Evolutionary conservation across 2,888 invertebrate species (phyloP).

Genomic region (Drosophila glabriapex): DNA sequence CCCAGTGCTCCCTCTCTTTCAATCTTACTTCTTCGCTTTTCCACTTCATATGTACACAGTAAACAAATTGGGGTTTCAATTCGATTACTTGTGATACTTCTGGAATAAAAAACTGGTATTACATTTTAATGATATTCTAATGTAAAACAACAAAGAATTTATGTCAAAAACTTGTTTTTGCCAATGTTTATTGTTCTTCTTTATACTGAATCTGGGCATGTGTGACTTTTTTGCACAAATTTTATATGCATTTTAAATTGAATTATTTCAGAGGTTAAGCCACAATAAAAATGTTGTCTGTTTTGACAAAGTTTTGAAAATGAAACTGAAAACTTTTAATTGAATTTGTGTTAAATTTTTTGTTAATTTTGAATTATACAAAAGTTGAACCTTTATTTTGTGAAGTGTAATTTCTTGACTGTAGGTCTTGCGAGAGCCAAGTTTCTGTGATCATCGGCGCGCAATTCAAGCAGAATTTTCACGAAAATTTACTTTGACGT

Average conservation of each 20-base stretch:
- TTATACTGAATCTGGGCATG: not conserved
- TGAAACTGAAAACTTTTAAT: not conserved
- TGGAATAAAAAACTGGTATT: not conserved
- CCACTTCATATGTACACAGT: not conserved
- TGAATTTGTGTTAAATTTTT: not conserved
- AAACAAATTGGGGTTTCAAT: not conserved
- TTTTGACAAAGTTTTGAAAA: not conserved
- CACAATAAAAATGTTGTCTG: not conserved
- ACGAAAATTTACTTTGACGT: constrained; percentile 72
- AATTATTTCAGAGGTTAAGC: not conserved
- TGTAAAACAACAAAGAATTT: not conserved
- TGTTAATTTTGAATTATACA: not conserved
- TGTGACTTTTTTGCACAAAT: not conserved
- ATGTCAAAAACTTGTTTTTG: not conserved
- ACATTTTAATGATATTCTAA: not conserved
- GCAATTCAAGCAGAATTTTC: constrained; percentile 75
- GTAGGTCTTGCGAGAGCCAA: not conserved
- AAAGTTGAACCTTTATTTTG: not conserved
- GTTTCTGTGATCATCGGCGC: constrained; percentile 55
- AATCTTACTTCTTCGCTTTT: not conserved
- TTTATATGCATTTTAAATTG: not conserved
- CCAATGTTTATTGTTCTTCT: not conserved
- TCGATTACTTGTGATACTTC: not conserved
- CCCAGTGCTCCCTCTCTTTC: constrained; percentile 1
- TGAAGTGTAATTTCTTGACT: not conserved